A percentile compares a stretch with the other conserved stretches of the same genome.
phyloP scores from a whole-genome alignment of 2,113 vertebrate genomes.

The Sylvia atricapilla region DNA sequence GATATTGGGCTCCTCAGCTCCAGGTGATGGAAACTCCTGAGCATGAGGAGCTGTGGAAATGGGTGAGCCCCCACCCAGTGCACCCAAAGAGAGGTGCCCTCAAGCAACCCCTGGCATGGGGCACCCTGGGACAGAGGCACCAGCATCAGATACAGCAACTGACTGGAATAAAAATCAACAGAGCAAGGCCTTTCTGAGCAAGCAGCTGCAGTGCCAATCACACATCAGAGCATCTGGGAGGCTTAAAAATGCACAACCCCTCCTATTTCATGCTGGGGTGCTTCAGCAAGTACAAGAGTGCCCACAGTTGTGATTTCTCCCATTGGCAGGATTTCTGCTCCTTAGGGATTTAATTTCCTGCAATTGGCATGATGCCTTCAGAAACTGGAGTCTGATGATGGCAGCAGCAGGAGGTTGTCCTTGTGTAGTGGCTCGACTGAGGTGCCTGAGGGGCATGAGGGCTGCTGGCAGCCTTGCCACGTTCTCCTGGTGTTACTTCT shows the following conservation, averaged over 20 bases:
- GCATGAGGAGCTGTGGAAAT: neutral
- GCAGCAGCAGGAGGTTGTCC: neutral
- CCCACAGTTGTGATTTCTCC: neutral
- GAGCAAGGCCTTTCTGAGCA: neutral
- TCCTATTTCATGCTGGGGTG: neutral
- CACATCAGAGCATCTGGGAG: neutral
- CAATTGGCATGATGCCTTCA: neutral
- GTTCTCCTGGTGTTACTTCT: neutral
- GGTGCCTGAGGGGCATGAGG: neutral
- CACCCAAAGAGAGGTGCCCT: neutral
- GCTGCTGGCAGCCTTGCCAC: neutral
- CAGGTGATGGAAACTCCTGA: neutral
- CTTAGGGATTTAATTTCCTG: neutral
- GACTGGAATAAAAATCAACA: neutral
- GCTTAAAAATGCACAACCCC: neutral
- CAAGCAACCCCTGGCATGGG: rapidly evolving
- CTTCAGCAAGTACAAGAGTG: neutral
- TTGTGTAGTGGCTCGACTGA: neutral
- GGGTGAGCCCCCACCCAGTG: neutral
- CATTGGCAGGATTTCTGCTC: neutral
- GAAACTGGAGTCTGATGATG: neutral
- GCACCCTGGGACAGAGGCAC: neutral
- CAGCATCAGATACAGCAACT: rapidly evolving
- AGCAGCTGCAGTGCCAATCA: neutral
- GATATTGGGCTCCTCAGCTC: neutral